These are phyloP conservation scores for Ryuthela nishihirai DNA, from an alignment of 2,888 invertebrate genomes.

Conservation along the genomic window DNA sequence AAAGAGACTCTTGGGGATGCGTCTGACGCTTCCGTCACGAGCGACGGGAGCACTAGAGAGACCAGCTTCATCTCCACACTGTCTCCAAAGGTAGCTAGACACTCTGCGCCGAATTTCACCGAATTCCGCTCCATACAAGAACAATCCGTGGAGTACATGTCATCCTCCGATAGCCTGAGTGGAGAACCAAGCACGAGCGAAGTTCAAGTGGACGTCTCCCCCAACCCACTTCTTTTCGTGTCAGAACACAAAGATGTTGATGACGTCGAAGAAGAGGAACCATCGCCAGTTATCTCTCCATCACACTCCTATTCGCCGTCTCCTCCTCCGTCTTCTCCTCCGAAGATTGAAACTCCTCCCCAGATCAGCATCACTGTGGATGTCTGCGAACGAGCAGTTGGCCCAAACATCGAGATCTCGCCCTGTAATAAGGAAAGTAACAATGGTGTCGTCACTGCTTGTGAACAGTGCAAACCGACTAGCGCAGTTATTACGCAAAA, in stretches of 20 bases:
- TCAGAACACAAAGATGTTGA: conserved; percentile 3
- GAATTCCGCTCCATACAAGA: conserved; percentile 36
- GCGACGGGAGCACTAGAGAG: conserved; percentile 16
- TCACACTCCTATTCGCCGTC: conserved; percentile 1
- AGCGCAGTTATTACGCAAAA: conserved; percentile 18
- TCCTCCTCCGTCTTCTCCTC: conserved; percentile 1
- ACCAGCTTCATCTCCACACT: conserved; percentile 28
- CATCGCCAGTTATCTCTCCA: not conserved
- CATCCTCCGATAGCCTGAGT: conserved; percentile 37
- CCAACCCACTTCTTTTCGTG: conserved; percentile 1
- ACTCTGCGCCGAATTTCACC: conserved; percentile 27
- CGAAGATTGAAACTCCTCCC: conserved; percentile 1
- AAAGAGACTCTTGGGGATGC: conserved; percentile 8
- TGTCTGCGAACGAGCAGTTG: too few species aligned
- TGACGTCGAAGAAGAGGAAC: not conserved
- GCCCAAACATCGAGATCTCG: too few species aligned
- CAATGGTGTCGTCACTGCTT: too few species aligned
- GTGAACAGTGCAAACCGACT: conserved; percentile 4
- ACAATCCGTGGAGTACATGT: conserved; percentile 37
- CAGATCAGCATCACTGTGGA: conserved; percentile 20
- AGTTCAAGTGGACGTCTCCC: conserved; percentile 33
- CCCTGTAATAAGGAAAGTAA: too few species aligned
- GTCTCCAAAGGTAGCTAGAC: conserved; percentile 17
- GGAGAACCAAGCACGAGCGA: conserved; percentile 30
- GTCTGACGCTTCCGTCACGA: not conserved